phyloP scores from a whole-genome alignment of 2,888 invertebrate species.

The Chloroclystis v-ata region DNA sequence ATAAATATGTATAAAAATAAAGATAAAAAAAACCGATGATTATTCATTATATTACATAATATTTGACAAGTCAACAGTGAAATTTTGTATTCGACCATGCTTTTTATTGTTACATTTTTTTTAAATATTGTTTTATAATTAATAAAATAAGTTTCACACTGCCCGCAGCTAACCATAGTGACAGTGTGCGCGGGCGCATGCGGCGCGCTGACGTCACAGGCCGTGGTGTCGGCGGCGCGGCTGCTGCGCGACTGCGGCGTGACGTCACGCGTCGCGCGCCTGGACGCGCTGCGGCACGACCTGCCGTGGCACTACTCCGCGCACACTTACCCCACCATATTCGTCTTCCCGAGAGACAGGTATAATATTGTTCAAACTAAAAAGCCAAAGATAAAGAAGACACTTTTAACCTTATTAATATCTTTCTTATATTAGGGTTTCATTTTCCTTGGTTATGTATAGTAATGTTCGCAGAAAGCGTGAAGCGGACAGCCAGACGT shows the following conservation, averaged over 20 bases:
- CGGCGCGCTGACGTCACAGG: slow-evolving; percentile 83
- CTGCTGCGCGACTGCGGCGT: slow-evolving; percentile 71
- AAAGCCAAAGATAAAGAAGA: background rate
- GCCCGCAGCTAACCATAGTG: slow-evolving; percentile 81
- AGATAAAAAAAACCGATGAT: too few species aligned
- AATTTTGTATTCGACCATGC: too few species aligned
- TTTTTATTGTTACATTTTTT: too few species aligned
- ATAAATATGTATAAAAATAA: too few species aligned
- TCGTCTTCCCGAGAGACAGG: slow-evolving; percentile 87
- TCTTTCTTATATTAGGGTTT: too few species aligned
- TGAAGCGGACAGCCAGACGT: slow-evolving; percentile 84
- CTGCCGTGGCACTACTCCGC: slow-evolving; percentile 92
- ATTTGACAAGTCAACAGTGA: too few species aligned
- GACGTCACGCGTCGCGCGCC: slow-evolving; percentile 74
- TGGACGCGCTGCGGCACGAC: slow-evolving; percentile 91
- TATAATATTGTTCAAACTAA: slow-evolving; percentile 32
- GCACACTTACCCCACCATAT: slow-evolving; percentile 86
- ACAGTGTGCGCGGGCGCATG: slow-evolving; percentile 88
- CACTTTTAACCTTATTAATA: background rate
- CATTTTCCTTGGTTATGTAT: too few species aligned
- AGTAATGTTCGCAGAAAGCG: slow-evolving; percentile 35
- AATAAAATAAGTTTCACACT: background rate
- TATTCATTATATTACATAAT: too few species aligned
- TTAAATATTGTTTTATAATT: too few species aligned
- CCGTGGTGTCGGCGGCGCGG: slow-evolving; percentile 82